A percentile compares a stretch with the other conserved stretches of the same genome.
These are phyloP conservation scores for Semotilus atromaculatus DNA, from an alignment of 2,797 vertebrate species.

Conservation along the genomic window DNA sequence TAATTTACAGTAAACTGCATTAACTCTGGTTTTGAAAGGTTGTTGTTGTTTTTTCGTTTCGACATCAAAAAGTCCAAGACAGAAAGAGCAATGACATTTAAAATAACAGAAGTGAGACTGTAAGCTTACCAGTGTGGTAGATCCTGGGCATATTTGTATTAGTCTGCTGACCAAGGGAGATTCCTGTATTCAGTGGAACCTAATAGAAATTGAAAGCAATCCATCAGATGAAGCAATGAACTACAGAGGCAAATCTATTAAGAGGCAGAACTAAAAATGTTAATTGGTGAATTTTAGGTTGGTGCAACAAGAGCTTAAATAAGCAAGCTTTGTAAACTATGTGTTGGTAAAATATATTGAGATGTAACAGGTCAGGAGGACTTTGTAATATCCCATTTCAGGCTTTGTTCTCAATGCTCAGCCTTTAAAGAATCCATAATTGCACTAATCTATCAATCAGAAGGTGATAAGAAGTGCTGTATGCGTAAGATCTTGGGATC, in stretches of 20 bases:
- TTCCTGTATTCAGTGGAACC: conserved; percentile 43
- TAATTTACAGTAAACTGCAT: not conserved
- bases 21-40: not conserved
- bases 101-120: conserved; percentile 23
- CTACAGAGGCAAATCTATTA: not conserved
- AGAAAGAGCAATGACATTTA: conserved; percentile 13
- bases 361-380: not conserved
- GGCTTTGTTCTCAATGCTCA: conserved; percentile 15
- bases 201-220: conserved; percentile 32
- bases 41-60: not conserved
- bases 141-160: conserved; percentile 20
- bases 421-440: conserved; percentile 24
- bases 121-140: conserved; percentile 48
- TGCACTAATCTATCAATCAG: conserved; percentile 35
- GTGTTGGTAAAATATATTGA: not conserved
- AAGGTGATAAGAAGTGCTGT: conserved; percentile 32
- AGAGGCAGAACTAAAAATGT: not conserved
- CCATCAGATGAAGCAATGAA: conserved; percentile 9
- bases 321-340: not conserved
- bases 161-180: conserved; percentile 41
- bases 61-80: conserved; percentile 5
- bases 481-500: conserved; percentile 38
- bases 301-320: not conserved
- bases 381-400: conserved; percentile 6
- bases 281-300: not conserved